Percentiles rank a stretch among this genome's conserved stretches.
Evolutionary conservation across 2,113 vertebrate genomes (phyloP).

Genomic region (Hymenochirus boettgeri): DNA sequence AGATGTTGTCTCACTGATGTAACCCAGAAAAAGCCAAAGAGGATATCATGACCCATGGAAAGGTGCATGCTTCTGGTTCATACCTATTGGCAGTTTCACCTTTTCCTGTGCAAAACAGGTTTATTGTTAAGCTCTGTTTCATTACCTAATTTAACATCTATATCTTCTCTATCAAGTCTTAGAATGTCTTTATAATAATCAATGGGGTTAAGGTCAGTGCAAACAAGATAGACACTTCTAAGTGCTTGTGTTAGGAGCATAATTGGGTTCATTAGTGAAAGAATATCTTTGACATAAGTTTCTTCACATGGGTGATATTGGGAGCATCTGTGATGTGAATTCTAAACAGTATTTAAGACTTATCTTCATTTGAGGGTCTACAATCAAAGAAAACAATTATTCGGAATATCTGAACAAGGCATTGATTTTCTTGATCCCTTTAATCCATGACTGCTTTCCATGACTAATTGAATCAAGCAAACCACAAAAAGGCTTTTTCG

Average conservation of each 20-base stretch:
- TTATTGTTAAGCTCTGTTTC: no score
- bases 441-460: constrained; percentile 5
- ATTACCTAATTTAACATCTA: neutral
- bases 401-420: constrained; percentile 11
- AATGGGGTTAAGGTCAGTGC: constrained; percentile 17
- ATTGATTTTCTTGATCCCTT: constrained; percentile 21
- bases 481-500: neutral
- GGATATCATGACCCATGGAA: no score
- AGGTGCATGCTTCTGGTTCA: no score
- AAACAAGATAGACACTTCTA: constrained; percentile 5
- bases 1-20: no score
- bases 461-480: constrained; percentile 22
- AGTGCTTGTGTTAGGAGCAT: neutral
- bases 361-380: constrained; percentile 6
- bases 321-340: neutral
- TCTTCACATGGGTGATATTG: neutral
- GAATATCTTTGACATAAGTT: constrained; percentile 6
- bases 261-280: constrained; percentile 6
- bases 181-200: neutral
- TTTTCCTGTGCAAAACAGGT: no score
- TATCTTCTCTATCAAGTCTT: neutral
- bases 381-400: constrained; percentile 25
- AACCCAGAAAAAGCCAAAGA: no score
- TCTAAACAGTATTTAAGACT: neutral
- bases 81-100: no score